Evolutionary conservation across 2,797 vertebrate genomes (phyloP).

Genomic region (Thripadectes ignobilis): DNA sequence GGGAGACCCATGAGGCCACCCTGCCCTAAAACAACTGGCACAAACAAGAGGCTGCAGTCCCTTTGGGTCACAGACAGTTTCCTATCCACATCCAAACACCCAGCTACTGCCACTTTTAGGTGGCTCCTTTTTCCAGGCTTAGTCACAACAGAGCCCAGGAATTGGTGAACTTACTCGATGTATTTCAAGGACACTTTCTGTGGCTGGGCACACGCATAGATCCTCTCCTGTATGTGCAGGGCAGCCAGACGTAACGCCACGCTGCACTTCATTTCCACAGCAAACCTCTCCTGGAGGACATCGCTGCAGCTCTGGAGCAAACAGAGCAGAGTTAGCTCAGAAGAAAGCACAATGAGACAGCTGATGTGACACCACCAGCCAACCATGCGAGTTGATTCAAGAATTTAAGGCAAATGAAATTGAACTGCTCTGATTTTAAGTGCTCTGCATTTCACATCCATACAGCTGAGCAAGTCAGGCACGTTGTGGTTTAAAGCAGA

Average conservation of each 20-base stretch:
- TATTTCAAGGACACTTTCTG: constrained; percentile 92
- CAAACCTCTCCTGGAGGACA: constrained; percentile 94
- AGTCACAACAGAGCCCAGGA: neutral
- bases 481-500: neutral
- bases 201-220: constrained; percentile 86
- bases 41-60: neutral
- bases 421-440: neutral
- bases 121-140: neutral
- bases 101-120: neutral
- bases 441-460: neutral
- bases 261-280: constrained; percentile 96
- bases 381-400: fast-evolving
- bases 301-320: constrained; percentile 90
- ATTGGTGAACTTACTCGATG: constrained; percentile 85
- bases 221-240: constrained; percentile 92
- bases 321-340: neutral
- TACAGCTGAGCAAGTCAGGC: neutral
- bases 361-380: neutral
- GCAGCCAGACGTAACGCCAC: constrained; percentile 90
- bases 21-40: neutral
- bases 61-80: neutral
- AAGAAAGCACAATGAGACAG: no score
- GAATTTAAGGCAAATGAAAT: neutral
- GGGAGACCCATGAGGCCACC: neutral
- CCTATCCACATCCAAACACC: neutral